Percentiles rank a stretch among this genome's conserved stretches.
These are phyloP conservation scores for Hirtodrosophila alboralis DNA, from an alignment of 2,888 invertebrate genomes.

Conservation along the genomic window DNA sequence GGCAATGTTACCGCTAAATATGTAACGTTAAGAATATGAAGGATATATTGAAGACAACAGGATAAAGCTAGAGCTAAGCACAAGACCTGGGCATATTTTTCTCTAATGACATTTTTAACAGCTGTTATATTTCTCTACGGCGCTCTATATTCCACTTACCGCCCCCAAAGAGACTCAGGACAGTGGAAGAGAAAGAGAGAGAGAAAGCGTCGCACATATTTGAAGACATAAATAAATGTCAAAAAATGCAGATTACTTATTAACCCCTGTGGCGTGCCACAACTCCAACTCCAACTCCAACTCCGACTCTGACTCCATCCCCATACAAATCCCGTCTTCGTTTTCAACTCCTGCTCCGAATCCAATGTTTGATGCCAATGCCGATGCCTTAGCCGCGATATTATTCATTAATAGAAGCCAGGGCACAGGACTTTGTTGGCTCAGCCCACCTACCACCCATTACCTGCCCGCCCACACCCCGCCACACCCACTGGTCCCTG, in stretches of 20 bases:
- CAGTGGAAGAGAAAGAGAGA: background rate
- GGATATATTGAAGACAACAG: conserved; percentile 13
- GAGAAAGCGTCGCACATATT: conserved; percentile 62
- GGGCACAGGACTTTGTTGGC: conserved; percentile 30
- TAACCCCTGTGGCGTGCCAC: conserved; percentile 82
- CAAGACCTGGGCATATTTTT: conserved; percentile 58
- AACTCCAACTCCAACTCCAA: conserved; percentile 25
- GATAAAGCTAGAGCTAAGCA: conserved; percentile 5
- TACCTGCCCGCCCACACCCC: conserved; percentile 19
- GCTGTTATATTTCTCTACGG: conserved; percentile 70
- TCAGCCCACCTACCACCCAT: conserved; percentile 30
- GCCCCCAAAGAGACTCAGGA: conserved; percentile 1
- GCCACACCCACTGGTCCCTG: conserved; percentile 3
- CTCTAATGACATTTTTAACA: conserved; percentile 74
- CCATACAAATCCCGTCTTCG: background rate
- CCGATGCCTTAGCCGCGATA: conserved; percentile 72
- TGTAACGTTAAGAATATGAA: conserved; percentile 15
- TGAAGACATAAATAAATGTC: conserved; percentile 83
- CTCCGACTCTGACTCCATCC: conserved; percentile 3
- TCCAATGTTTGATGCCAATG: conserved; percentile 29
- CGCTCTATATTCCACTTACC: conserved; percentile 25
- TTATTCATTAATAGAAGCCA: conserved; percentile 82
- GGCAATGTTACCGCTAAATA: background rate
- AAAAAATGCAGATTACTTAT: conserved; percentile 84
- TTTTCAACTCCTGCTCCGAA: conserved; percentile 1